Evolutionary conservation across 2,113 vertebrate genomes (phyloP).

Genomic region (Sebastes fasciatus): DNA sequence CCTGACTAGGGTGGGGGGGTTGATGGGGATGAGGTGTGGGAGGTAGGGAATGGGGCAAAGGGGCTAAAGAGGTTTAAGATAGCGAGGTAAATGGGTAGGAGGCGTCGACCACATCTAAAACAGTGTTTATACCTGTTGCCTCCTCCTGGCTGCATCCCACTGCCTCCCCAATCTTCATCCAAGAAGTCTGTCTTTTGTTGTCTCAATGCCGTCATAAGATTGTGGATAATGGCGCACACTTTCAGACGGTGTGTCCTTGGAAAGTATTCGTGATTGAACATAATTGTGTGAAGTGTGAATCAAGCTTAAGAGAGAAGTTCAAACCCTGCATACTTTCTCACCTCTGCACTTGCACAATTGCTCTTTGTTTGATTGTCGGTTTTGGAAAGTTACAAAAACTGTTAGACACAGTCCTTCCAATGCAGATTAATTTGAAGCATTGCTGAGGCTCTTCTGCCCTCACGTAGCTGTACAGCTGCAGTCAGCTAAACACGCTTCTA

Average conservation of each 20-base stretch:
- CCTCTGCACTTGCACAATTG: not conserved
- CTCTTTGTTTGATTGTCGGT: not conserved
- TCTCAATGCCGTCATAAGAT: not conserved
- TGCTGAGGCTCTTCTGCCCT: not conserved
- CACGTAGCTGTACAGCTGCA: too few relatives aligned
- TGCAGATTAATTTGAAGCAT: not conserved
- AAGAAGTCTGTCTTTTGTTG: not conserved
- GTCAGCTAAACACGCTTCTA: too few relatives aligned
- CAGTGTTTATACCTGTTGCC: not conserved
- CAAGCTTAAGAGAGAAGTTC: not conserved
- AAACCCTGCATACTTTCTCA: not conserved
- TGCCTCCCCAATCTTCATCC: not conserved
- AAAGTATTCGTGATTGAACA: not conserved
- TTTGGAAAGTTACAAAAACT: constrained; percentile 7
- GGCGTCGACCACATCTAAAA: not conserved
- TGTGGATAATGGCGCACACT: not conserved
- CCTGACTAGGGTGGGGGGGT: constrained; percentile 19
- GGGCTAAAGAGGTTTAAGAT: not conserved
- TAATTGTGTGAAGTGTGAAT: constrained; percentile 3
- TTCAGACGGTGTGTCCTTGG: not conserved
- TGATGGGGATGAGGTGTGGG: not conserved
- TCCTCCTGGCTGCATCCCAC: not conserved
- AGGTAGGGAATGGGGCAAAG: not conserved
- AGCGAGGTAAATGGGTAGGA: not conserved
- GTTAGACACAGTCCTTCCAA: not conserved